Percentiles rank a stretch among this genome's conserved stretches.
phyloP scores from a whole-genome alignment of 2,888 invertebrate species.

The Pteria penguin region DNA sequence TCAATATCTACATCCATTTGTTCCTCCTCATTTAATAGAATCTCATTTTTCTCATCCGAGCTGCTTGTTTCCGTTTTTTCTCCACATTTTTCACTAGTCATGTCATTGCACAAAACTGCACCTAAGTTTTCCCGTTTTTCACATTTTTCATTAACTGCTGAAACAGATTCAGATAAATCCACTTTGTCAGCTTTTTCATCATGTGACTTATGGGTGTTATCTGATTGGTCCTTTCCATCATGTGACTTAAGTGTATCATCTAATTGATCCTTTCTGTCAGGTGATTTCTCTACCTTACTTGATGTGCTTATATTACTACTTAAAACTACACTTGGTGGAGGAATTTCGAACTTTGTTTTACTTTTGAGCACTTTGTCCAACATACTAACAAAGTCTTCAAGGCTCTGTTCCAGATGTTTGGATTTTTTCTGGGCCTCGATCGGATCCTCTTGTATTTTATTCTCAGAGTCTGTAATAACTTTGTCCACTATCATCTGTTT shows the following conservation, averaged over 20 bases:
- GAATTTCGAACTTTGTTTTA: slow-evolving; percentile 8
- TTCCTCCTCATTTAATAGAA: too few species aligned
- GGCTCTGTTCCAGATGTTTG: slow-evolving; percentile 7
- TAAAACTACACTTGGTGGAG: neutral
- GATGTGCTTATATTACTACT: neutral
- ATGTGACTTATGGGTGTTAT: neutral
- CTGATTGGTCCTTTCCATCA: too few species aligned
- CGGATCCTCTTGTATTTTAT: neutral
- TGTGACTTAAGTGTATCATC: too few species aligned
- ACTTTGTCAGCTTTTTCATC: neutral
- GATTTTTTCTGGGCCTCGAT: slow-evolving; percentile 2
- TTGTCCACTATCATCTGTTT: neutral
- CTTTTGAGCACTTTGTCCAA: slow-evolving; percentile 23
- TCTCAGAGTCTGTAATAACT: neutral
- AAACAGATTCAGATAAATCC: neutral
- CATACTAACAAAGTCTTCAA: slow-evolving; percentile 15
- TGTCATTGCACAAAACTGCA: neutral
- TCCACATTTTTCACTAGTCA: too few species aligned
- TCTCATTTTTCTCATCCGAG: too few species aligned
- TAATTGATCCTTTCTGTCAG: too few species aligned
- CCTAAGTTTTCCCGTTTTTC: neutral
- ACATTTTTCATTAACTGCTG: too few species aligned
- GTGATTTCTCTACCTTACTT: too few species aligned
- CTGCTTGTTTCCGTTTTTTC: too few species aligned
- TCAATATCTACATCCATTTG: slow-evolving; percentile 4